Percentiles rank a stretch among this genome's conserved stretches.
Conservation (phyloP, 2,113 vertebrate genomes). For the Periophthalmus modestus region DNA sequence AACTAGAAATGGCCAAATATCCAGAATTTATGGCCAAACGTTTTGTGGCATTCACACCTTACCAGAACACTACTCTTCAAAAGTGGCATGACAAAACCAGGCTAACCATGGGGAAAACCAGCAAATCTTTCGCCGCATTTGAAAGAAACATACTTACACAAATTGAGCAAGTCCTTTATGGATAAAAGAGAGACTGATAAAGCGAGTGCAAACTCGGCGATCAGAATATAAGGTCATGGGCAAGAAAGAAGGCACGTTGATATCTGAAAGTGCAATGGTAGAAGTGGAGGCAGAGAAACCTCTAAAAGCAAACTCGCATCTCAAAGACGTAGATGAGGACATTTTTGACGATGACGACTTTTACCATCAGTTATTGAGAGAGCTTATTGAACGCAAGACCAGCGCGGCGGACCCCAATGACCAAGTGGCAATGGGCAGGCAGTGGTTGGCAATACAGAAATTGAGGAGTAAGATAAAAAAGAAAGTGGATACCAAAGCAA, state of each 20-base stretch:
- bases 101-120: slow-evolving; percentile 85
- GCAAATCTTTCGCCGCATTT: slow-evolving; percentile 72
- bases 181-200: slow-evolving; percentile 86
- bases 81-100: slow-evolving; percentile 97
- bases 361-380: slow-evolving; percentile 92
- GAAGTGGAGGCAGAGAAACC: slow-evolving; percentile 56
- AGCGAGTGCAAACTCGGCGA: slow-evolving; percentile 87
- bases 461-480: slow-evolving; percentile 95
- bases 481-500: slow-evolving; percentile 97
- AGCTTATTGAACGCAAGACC: slow-evolving; percentile 89
- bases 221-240: slow-evolving; percentile 67
- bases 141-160: slow-evolving; percentile 84
- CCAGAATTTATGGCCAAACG: slow-evolving; percentile 87
- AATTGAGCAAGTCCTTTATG: slow-evolving; percentile 92
- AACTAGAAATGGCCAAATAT: slow-evolving; percentile 85
- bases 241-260: slow-evolving; percentile 16
- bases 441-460: slow-evolving; percentile 97
- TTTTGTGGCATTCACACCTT: slow-evolving; percentile 82
- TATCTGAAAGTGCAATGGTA: background rate
- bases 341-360: slow-evolving; percentile 98
- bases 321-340: slow-evolving; percentile 87
- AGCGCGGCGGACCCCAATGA: slow-evolving; percentile 84
- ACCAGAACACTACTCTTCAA: slow-evolving; percentile 82
- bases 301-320: slow-evolving; percentile 82
- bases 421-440: slow-evolving; percentile 89